Conservation (phyloP, 2,113 vertebrate species). For the Apodemus speciosus region DNA sequence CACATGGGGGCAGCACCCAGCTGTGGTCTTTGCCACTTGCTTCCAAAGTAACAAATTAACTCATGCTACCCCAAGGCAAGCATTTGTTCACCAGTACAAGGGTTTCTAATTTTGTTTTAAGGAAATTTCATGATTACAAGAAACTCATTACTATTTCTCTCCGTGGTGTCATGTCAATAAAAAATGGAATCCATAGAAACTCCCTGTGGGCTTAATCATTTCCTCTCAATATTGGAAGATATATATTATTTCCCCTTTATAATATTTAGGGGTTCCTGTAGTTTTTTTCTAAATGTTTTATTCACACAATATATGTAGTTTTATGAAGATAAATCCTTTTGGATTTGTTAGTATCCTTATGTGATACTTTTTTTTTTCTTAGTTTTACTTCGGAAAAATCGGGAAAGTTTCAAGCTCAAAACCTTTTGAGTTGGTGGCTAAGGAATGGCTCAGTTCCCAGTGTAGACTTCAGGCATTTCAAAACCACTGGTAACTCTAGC, state of each 20-base stretch:
- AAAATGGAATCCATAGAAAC: neutral
- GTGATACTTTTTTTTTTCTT: neutral
- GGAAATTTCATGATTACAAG: neutral
- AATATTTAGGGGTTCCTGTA: neutral
- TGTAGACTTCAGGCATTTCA: neutral
- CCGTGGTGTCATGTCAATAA: neutral
- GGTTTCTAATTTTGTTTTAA: neutral
- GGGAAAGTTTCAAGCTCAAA: neutral
- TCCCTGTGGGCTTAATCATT: neutral
- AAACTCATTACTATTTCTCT: slow-evolving; percentile 28
- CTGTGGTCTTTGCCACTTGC: accelerated
- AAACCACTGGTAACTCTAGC: neutral
- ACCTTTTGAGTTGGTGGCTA: neutral
- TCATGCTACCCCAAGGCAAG: neutral
- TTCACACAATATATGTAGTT: neutral
- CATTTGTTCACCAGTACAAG: neutral
- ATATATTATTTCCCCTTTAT: neutral
- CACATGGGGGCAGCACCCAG: neutral
- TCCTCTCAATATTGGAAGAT: neutral
- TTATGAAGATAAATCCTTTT: slow-evolving; percentile 36
- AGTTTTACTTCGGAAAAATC: neutral
- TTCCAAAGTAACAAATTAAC: neutral
- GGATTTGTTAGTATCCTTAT: neutral
- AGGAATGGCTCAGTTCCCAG: neutral
- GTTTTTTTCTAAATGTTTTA: slow-evolving; percentile 1